phyloP scores from a whole-genome alignment of 1,140 invertebrate species.

The Aradophagus sp. region DNA sequence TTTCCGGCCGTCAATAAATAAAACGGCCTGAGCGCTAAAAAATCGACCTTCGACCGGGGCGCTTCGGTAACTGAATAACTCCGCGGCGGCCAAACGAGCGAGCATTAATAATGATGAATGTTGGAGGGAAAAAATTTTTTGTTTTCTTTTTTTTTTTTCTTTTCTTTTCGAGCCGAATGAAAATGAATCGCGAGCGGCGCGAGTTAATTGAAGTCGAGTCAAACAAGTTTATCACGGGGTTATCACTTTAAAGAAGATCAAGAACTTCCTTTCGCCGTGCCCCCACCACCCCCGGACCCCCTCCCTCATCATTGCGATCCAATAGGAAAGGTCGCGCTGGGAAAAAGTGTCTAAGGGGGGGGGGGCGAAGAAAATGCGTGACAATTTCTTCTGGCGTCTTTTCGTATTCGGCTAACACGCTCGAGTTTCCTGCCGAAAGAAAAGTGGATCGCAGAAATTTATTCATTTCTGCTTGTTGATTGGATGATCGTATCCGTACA shows the following conservation, averaged over 20 bases:
- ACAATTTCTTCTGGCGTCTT: no score
- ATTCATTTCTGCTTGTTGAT: slow-evolving; percentile 54
- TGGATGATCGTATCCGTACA: slow-evolving; percentile 51
- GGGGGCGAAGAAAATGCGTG: slow-evolving; percentile 4
- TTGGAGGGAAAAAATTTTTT: no score
- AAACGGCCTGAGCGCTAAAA: slow-evolving; percentile 13
- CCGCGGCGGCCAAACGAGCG: slow-evolving; percentile 11
- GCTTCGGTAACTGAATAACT: slow-evolving; percentile 24
- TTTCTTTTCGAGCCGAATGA: slow-evolving; percentile 1
- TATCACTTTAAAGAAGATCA: no score
- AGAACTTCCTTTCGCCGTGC: no score
- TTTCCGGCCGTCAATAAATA: slow-evolving; percentile 45
- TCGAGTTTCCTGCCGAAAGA: slow-evolving; percentile 25
- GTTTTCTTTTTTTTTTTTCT: no score
- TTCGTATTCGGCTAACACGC: no score
- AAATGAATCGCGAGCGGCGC: not conserved
- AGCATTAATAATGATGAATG: slow-evolving; percentile 31
- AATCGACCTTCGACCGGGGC: slow-evolving; percentile 15
- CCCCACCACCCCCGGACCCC: no score
- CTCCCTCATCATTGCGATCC: no score
- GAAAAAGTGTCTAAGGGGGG: no score
- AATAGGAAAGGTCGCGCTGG: no score
- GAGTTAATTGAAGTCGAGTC: no score
- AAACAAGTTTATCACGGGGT: no score
- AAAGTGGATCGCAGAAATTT: slow-evolving; percentile 48